Base-by-base conservation (phyloP, 2,888 invertebrate genomes). In the Polymixis lichenea region DNA sequence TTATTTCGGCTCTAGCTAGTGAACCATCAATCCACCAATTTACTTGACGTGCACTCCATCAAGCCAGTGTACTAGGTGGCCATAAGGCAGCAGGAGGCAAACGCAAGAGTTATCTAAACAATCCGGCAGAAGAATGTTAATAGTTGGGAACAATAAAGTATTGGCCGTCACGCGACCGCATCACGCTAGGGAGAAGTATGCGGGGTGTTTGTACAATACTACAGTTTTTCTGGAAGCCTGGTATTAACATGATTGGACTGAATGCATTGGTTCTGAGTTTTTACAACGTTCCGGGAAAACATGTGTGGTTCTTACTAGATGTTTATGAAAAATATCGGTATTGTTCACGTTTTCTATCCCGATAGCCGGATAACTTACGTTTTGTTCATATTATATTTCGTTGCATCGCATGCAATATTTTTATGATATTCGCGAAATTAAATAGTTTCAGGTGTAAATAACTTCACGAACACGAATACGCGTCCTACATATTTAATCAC, bases 51-150 rank as follows among this genome's bases (percentile, higher is more conserved):
- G 67, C 64, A 75, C 60, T 78, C 67, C 85, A 85, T 86, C 86
- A 76, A 77, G 61, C 61, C 61, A 51, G 77, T 70, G 81, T 86
- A 88, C 84, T 75, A 87, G 86, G 88, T 58, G 72, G 19, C 75
- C 77, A 88, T 80, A 87, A 80, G 82, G 38, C 83, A 62, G 79
- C 73, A 78, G 83, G 85, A 87, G 88, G 86, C 75, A 75, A 77
- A 84, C 78, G 75, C 71, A 78, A 80, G 88, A 93, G 93, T 92
- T 95, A 95, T 95, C 95, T 94, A 94, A 95, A 95, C 94, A 95
- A 95, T 95, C 95, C 94, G 92, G 89, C 91, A 92, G 90, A 95
- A 93, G 95, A 95, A 96, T 96, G 96, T 95, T 96, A 95, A 96
- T 96, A 95, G 95, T 94, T 89, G 89, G 91, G 58, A 92, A 92